Conservation (phyloP, 37 sponge, comb jelly and placozoan species). For the Petrosia ficiformis region DNA sequence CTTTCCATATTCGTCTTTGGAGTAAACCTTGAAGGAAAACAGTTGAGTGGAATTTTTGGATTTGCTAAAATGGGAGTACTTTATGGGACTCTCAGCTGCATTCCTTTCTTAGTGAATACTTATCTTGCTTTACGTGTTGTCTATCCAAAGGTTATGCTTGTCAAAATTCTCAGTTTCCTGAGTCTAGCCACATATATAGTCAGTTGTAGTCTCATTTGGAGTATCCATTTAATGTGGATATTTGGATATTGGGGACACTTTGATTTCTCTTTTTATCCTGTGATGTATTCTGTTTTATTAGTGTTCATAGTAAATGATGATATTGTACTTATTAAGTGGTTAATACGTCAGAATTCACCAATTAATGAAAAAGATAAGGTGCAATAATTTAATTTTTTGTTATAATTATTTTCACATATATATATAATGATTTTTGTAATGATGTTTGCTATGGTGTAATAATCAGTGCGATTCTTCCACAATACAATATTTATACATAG, state of each 20-base stretch:
- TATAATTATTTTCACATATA: neutral
- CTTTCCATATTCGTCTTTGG: slow-evolving; percentile 37
- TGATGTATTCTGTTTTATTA: slow-evolving; percentile 38
- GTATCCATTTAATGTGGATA: slow-evolving; percentile 63
- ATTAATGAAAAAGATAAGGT: neutral
- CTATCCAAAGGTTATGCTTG: slow-evolving; percentile 48
- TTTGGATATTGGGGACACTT: slow-evolving; percentile 1
- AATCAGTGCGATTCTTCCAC: neutral
- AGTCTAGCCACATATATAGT: slow-evolving; percentile 57
- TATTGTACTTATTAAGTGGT: slow-evolving; percentile 63
- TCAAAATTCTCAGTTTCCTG: slow-evolving; percentile 30
- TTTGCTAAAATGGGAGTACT: slow-evolving; percentile 65
- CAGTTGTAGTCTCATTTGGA: slow-evolving; percentile 70
- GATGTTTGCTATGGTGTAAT: neutral
- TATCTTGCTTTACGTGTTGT: slow-evolving; percentile 83
- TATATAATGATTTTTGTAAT: neutral
- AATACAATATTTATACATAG: neutral
- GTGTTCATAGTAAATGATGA: slow-evolving; percentile 42
- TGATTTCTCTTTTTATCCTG: slow-evolving; percentile 20
- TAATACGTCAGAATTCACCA: slow-evolving; percentile 42
- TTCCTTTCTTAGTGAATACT: slow-evolving; percentile 72
- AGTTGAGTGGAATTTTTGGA: slow-evolving; percentile 59
- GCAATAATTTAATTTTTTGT: too few relatives aligned
- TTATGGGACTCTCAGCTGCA: slow-evolving; percentile 68
- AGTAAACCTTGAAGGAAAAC: slow-evolving; percentile 33